These are phyloP conservation scores for Pseudolaguvia tuberculata DNA, from an alignment of 2,113 vertebrate species.

Conservation along the genomic window DNA sequence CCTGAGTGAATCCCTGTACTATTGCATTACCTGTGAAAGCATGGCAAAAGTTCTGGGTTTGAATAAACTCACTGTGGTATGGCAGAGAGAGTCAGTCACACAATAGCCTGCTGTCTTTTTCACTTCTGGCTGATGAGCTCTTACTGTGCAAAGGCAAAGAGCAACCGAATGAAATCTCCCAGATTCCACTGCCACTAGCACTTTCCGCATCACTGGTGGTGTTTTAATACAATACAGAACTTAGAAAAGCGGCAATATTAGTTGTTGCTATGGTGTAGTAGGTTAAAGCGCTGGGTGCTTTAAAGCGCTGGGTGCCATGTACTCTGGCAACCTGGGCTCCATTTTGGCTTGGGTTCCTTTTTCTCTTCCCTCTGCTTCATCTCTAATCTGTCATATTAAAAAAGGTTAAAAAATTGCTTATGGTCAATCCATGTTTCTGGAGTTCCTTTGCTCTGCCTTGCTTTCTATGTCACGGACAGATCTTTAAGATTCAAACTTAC, in stretches of 20 bases:
- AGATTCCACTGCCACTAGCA: constrained; percentile 13
- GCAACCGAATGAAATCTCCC: constrained; percentile 11
- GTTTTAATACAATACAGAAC: background rate
- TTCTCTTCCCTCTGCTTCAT: too few species aligned
- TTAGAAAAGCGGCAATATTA: background rate
- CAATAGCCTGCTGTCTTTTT: constrained; percentile 41
- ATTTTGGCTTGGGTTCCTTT: too few species aligned
- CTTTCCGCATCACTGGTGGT: background rate
- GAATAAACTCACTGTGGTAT: constrained; percentile 26
- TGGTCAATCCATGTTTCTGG: too few species aligned
- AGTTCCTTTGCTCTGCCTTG: too few species aligned
- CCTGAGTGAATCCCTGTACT: background rate
- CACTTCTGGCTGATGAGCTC: constrained; percentile 37
- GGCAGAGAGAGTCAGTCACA: constrained; percentile 32
- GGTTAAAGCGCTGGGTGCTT: too few species aligned
- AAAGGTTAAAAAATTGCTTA: too few species aligned
- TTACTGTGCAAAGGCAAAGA: constrained; percentile 16
- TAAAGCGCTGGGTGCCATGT: too few species aligned
- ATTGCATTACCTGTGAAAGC: constrained; percentile 11
- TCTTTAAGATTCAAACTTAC: background rate
- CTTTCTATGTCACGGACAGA: too few species aligned
- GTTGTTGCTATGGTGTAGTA: too few species aligned
- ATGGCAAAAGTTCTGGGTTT: constrained; percentile 19
- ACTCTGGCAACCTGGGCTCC: too few species aligned
- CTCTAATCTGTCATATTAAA: too few species aligned